These are phyloP conservation scores for Chironomus tepperi DNA, from an alignment of 1,140 invertebrate genomes.

Conservation along the genomic window DNA sequence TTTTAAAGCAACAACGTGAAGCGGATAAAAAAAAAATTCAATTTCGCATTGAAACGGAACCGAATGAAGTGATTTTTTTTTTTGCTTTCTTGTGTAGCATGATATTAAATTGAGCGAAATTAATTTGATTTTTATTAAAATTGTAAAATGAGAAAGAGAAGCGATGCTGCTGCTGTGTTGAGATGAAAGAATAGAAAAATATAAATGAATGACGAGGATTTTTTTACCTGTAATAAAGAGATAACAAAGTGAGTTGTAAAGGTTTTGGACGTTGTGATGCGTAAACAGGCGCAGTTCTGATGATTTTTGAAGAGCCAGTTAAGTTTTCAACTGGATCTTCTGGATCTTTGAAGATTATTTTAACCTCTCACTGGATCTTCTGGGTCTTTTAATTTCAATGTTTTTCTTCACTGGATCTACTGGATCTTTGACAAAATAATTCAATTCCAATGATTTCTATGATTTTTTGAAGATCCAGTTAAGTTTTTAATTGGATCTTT, in stretches of 20 bases:
- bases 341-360: no score
- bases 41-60: background rate
- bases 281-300: background rate
- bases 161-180: background rate
- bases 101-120: slow-evolving; percentile 19
- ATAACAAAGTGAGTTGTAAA: background rate
- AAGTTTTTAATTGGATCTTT: no score
- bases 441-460: no score
- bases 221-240: slow-evolving; percentile 10
- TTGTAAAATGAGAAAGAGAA: background rate
- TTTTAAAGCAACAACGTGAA: background rate
- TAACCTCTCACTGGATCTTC: no score
- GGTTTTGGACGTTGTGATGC: background rate
- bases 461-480: background rate
- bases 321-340: no score
- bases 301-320: background rate
- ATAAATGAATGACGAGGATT: background rate
- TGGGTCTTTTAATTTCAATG: no score
- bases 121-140: slow-evolving; percentile 24
- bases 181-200: background rate
- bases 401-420: no score
- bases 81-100: background rate
- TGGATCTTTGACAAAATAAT: no score
- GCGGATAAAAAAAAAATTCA: background rate
- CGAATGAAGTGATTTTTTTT: slow-evolving; percentile 10